Evolutionary conservation across 2,113 vertebrate species (phyloP), one percentile per base, ranked within the genome.

Genomic region (Actenoides hombroni): DNA sequence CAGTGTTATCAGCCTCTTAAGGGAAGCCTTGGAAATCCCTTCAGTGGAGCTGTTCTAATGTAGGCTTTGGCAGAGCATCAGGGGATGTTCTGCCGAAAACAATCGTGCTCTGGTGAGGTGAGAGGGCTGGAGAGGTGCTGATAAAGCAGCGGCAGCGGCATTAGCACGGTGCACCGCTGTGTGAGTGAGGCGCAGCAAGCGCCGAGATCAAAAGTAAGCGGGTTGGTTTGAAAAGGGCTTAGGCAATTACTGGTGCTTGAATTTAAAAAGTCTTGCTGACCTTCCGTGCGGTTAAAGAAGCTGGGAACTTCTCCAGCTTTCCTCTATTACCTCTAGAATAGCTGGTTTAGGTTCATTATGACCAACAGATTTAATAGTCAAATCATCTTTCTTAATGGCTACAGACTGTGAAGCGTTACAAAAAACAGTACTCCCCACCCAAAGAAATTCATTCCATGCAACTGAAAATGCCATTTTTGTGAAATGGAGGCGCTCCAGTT

Each of bases 121-220:
- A 96, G 74, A 83, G 59, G 60, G 88, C 96, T 95, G 96, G 79
- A 88, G 71, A 69, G 92, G 20, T 74, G 85, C 94, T 95, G 95
- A 97, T 96, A 96, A 95, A 96, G 86, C 5, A 95, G 86, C 5
- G 1, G 19, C 44, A 46, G 46, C 71, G 37, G 68, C 35, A 65
- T 95, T 95, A 96, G 77, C 60, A 19, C 31, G 60, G 71, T 54
- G 39, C 85, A 61, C 49, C 65, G 93, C 78, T 90, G 84, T 39
- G 17, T 17, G 64, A 85, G 85, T 82, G 57, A 90, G 68, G 49
- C 60, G 46, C 37, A 9, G 54, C 15, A 69, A 90, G 87, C 57
- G 71, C 87, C 89, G 78, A 84, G 89, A 88, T 83, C 76, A 83
- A 61, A 92, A 83, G 63, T 59, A 78, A 88, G 77, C 3, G 6